These are phyloP conservation scores for Sisor rabdophorus DNA, from an alignment of 2,113 vertebrate genomes.

Conservation along the genomic window DNA sequence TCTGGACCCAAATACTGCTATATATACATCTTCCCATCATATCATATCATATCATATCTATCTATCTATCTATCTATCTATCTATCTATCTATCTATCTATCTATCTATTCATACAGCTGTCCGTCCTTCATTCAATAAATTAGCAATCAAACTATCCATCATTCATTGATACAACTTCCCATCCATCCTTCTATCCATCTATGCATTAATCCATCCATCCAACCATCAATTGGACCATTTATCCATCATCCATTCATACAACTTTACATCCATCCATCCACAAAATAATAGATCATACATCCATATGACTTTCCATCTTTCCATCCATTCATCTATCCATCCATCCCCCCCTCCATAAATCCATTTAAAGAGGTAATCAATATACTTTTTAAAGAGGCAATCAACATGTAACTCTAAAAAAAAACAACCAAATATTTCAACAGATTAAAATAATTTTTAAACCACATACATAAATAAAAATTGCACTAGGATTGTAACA, in stretches of 20 bases:
- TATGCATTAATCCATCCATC: too few species aligned
- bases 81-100: not conserved
- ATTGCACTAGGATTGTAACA: too few species aligned
- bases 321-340: not conserved
- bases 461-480: too few species aligned
- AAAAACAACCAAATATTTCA: too few species aligned
- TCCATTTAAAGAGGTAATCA: not conserved
- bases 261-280: not conserved
- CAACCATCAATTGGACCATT: not conserved
- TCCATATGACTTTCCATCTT: not conserved
- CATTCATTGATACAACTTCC: not conserved
- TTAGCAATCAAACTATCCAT: not conserved
- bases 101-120: not conserved
- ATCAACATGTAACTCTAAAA: too few species aligned
- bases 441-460: too few species aligned
- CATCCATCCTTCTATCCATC: not conserved
- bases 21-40: too few species aligned
- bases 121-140: not conserved
- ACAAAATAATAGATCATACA: too few species aligned
- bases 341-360: not conserved
- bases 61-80: not conserved
- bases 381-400: too few species aligned
- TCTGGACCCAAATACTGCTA: conserved; percentile 8
- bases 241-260: not conserved
- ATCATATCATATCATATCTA: too few species aligned